A percentile compares a stretch with the other conserved stretches of the same genome.
Conservation (phyloP, 2,888 invertebrate species). For the Nowickia ferox region DNA sequence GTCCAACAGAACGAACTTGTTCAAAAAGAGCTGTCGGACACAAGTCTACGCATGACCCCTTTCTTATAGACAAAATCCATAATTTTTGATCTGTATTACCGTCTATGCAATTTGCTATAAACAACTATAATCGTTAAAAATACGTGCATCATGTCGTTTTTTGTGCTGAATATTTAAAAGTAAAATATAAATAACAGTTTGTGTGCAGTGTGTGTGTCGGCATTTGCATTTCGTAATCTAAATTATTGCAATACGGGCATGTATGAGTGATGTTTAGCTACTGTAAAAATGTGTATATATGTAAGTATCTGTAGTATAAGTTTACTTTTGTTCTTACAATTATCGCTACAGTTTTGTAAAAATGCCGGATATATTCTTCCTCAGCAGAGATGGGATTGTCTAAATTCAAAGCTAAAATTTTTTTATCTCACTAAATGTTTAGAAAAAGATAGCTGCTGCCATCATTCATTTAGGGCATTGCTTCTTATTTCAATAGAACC, state of each 20-base stretch:
- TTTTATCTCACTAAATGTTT: not conserved
- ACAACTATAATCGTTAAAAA: too few species aligned
- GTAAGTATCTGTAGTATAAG: not conserved
- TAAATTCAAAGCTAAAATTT: not conserved
- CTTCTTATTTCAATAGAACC: too few species aligned
- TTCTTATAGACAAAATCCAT: too few species aligned
- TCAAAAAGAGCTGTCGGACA: too few species aligned
- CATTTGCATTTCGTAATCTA: slow-evolving; percentile 39
- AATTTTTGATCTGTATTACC: too few species aligned
- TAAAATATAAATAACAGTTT: not conserved
- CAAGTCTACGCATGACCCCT: too few species aligned
- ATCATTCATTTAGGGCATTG: too few species aligned
- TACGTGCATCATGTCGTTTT: not conserved
- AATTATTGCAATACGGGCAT: slow-evolving; percentile 18
- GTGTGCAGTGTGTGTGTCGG: not conserved
- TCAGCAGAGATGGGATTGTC: not conserved
- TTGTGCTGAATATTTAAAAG: not conserved
- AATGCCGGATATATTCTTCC: not conserved
- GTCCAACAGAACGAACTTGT: too few species aligned
- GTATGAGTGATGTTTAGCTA: slow-evolving; percentile 40
- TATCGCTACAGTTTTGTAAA: not conserved
- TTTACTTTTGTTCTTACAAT: slow-evolving; percentile 13
- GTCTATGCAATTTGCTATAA: too few species aligned
- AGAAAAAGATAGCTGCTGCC: too few species aligned
- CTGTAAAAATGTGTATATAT: not conserved